Percentiles rank a stretch among this genome's conserved stretches.
Evolutionary conservation across 2,888 invertebrate species (phyloP).

Genomic region (Orchesella flavescens): DNA sequence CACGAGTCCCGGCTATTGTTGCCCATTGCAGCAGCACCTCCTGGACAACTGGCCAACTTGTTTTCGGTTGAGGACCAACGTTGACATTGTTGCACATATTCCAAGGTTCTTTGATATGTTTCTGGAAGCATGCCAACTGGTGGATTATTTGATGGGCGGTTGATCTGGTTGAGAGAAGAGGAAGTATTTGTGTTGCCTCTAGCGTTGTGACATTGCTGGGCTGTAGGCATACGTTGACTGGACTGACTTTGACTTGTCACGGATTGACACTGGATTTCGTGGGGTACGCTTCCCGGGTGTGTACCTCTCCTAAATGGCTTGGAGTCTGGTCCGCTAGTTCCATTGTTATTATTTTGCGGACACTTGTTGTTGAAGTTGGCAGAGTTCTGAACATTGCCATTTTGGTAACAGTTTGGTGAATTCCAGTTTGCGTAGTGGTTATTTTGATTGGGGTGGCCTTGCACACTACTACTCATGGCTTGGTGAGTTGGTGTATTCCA

Average conservation of each 20-base stretch:
- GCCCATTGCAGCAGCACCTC: neutral
- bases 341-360: neutral
- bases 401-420: slow-evolving; percentile 30
- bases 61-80: slow-evolving; percentile 53
- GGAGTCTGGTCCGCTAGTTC: slow-evolving; percentile 7
- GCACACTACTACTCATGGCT: neutral
- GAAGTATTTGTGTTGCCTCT: slow-evolving; percentile 75
- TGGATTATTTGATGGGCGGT: slow-evolving; percentile 73
- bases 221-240: slow-evolving; percentile 75
- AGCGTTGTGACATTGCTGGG: slow-evolving; percentile 32
- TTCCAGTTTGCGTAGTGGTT: slow-evolving; percentile 59
- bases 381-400: slow-evolving; percentile 47
- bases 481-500: slow-evolving; percentile 21
- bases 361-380: slow-evolving; percentile 48
- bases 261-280: slow-evolving; percentile 67
- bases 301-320: slow-evolving; percentile 47
- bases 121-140: slow-evolving; percentile 85
- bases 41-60: slow-evolving; percentile 17
- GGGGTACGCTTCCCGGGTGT: neutral
- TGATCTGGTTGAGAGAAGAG: slow-evolving; percentile 70
- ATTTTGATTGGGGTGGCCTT: slow-evolving; percentile 15
- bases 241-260: slow-evolving; percentile 67
- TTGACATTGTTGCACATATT: slow-evolving; percentile 90
- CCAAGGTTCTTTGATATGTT: slow-evolving; percentile 89
- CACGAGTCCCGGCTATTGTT: slow-evolving; percentile 60